Percentiles rank a stretch among this genome's conserved stretches.
phyloP scores from a whole-genome alignment of 2,797 vertebrate genomes.

The Onychomys arenicola region DNA sequence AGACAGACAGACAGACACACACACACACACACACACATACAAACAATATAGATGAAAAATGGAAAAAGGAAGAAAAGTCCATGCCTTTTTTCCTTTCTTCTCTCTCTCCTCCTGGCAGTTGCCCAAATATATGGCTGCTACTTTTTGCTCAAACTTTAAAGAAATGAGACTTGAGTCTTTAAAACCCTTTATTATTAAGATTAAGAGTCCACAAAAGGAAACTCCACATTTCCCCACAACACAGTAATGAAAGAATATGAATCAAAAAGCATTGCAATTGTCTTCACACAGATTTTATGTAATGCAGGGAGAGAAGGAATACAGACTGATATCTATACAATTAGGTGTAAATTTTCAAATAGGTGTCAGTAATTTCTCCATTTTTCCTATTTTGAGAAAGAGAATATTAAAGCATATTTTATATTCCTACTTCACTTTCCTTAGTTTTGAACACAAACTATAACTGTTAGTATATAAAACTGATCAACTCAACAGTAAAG shows the following conservation, averaged over 20 bases:
- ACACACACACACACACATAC: too few species aligned
- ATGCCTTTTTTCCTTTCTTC: background rate
- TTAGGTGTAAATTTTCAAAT: background rate
- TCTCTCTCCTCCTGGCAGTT: background rate
- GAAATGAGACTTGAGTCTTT: background rate
- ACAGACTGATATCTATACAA: background rate
- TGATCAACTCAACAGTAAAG: background rate
- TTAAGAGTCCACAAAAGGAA: background rate
- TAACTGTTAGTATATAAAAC: constrained; percentile 21
- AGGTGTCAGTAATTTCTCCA: background rate
- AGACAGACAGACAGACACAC: too few species aligned
- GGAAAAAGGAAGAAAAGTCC: background rate
- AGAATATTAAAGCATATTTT: background rate
- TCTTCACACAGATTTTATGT: background rate
- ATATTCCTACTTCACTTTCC: background rate
- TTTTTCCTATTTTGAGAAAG: constrained; percentile 4
- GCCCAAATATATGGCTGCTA: background rate
- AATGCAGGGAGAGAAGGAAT: background rate
- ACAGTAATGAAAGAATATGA: background rate
- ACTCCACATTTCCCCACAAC: background rate
- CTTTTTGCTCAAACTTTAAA: background rate
- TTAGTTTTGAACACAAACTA: constrained; percentile 14
- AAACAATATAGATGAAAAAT: background rate
- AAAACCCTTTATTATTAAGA: background rate
- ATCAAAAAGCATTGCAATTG: background rate